Evolutionary conservation across 2,888 invertebrate species (phyloP), one percentile per base, ranked within the genome.

Genomic region (Campoplex nolae): DNA sequence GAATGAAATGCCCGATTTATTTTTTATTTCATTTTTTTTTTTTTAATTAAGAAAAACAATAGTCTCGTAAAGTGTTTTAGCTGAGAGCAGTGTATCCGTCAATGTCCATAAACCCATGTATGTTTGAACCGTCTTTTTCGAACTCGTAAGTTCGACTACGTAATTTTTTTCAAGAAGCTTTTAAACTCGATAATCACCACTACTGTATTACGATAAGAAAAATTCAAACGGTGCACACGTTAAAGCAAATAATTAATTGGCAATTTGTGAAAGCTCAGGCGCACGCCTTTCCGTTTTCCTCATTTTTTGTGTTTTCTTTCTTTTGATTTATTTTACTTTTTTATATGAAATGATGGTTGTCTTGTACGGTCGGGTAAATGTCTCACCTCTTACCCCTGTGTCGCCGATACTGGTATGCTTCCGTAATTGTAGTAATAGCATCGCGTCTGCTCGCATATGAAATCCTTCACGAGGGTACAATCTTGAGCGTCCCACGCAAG

Each of bases 341-440:
- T 23, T 23, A 23, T 42, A 56, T 45, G 1, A 16, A 74, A 87
- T 74, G 42, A 80, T 83, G 67, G 81, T 89, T 86, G 89, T 90
- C 88, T 85, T 90, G 90, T 92, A 90, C 90, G 90, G 90, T 90
- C 85, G 90, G 90, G 88, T 92, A 92, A 91, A 90, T 90, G 92
- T 93, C 97, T 97, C 97, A 97, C 97, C 97, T 97, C 97, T 97
- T 98, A 98, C 97, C 97, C 97, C 97, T 98, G 97, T 96, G 97
- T 96, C 93, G 97, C 97, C 94, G 97, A 97, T 94, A 97, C 97
- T 95, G 97, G 97, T 96, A 97, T 97, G 95, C 97, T 97, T 94
- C 97, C 98, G 95, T 98, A 98, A 95, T 98, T 98, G 96, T 97
- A 98, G 95, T 97, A 98, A 95, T 98, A 98, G 95, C 98, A 98